A percentile compares a stretch with the other conserved stretches of the same genome.
These are phyloP conservation scores for Callithrix jacchus DNA, from an alignment of 2,113 vertebrate genomes.

Conservation along the genomic window DNA sequence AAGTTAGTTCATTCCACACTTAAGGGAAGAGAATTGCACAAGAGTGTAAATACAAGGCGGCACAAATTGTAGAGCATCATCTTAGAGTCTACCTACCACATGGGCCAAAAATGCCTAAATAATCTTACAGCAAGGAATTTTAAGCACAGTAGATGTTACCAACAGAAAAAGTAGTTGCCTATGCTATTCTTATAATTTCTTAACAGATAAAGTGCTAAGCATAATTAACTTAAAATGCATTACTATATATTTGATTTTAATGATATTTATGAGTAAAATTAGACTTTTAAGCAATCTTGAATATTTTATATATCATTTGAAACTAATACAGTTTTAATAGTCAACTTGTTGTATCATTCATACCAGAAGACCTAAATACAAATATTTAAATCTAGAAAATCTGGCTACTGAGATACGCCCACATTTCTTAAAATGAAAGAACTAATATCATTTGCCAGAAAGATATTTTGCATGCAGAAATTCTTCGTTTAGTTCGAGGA, in stretches of 20 bases:
- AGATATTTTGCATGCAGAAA: neutral
- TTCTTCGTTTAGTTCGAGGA: neutral
- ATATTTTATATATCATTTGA: neutral
- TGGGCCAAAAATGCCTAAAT: neutral
- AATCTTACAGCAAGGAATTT: neutral
- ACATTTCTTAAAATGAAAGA: neutral
- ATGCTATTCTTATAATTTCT: neutral
- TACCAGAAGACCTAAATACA: neutral
- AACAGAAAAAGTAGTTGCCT: neutral
- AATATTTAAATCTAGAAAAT: neutral
- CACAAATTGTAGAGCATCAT: neutral
- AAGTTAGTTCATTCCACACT: neutral
- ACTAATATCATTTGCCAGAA: neutral
- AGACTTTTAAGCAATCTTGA: neutral
- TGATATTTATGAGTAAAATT: neutral
- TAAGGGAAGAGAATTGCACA: neutral
- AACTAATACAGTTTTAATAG: neutral
- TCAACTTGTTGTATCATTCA: neutral
- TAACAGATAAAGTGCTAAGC: neutral
- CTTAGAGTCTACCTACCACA: neutral
- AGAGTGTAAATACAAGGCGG: fast-evolving
- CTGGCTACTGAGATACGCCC: neutral
- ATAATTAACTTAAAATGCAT: neutral
- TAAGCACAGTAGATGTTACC: neutral
- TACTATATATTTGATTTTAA: neutral